Conservation (phyloP, 2,797 vertebrate genomes). For the Parotocinclus haroldoi region DNA sequence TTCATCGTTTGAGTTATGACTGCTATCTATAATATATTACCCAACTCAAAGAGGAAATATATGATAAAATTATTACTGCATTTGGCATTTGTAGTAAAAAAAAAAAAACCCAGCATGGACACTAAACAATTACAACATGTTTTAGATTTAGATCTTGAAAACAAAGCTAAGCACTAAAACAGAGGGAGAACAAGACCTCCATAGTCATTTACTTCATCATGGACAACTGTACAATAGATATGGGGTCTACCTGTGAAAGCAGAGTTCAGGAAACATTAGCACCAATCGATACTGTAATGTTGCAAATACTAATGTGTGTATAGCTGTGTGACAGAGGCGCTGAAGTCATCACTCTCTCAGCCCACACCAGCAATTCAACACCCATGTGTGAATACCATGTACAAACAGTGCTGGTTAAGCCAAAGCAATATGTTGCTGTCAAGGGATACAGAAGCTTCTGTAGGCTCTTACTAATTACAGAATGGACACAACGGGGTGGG, state of each 20-base stretch:
- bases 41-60: not conserved
- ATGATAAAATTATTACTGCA: not conserved
- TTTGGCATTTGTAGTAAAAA: too few species aligned
- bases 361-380: slow-evolving; percentile 27
- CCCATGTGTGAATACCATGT: slow-evolving; percentile 55
- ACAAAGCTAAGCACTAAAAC: not conserved
- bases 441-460: slow-evolving; percentile 58
- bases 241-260: slow-evolving; percentile 23
- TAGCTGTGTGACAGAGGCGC: slow-evolving; percentile 55
- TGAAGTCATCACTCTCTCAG: slow-evolving; percentile 51
- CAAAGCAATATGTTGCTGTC: slow-evolving; percentile 58
- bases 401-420: slow-evolving; percentile 63
- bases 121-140: not conserved
- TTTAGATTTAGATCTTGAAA: not conserved
- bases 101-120: too few species aligned
- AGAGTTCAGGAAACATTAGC: slow-evolving; percentile 40
- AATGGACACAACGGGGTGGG: slow-evolving; percentile 50
- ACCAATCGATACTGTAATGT: slow-evolving; percentile 38
- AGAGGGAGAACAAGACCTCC: not conserved
- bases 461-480: slow-evolving; percentile 55
- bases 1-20: not conserved
- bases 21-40: not conserved
- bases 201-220: slow-evolving; percentile 1
- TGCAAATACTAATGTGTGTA: slow-evolving; percentile 55
- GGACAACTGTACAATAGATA: not conserved